Conservation (phyloP, 2,797 vertebrate genomes). For the Apodemus agrarius region DNA sequence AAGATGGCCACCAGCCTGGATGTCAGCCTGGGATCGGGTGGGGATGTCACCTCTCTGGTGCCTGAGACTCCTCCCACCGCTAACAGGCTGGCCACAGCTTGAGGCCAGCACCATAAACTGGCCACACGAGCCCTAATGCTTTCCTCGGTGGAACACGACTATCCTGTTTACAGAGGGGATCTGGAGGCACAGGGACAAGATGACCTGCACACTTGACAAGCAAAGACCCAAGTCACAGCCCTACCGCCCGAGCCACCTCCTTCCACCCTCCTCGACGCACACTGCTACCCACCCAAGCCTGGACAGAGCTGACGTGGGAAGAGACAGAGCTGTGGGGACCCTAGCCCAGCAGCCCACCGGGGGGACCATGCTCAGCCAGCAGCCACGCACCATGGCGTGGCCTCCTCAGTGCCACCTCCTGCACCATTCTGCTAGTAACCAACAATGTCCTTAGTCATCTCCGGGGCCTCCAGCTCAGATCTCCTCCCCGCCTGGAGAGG, state of each 20-base stretch:
- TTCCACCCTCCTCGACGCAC: neutral
- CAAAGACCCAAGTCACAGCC: neutral
- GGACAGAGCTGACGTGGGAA: neutral
- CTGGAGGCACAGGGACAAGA: neutral
- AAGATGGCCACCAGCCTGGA: neutral
- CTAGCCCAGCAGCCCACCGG: neutral
- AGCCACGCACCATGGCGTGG: neutral
- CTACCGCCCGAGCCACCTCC: neutral
- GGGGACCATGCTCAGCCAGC: neutral
- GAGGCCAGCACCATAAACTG: neutral
- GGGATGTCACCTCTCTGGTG: neutral
- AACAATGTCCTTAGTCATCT: neutral
- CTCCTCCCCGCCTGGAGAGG: neutral
- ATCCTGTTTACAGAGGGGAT: neutral
- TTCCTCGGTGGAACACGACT: rapidly evolving
- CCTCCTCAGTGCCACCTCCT: neutral
- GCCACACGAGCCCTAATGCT: rapidly evolving
- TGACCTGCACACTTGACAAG: neutral
- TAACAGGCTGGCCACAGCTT: neutral
- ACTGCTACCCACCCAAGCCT: rapidly evolving
- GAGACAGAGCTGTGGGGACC: too few species aligned
- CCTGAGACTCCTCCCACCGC: neutral
- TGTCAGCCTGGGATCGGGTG: neutral
- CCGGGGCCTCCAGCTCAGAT: neutral
- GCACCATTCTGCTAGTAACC: too few species aligned